These are phyloP conservation scores for Junonia oenone DNA, from an alignment of 2,888 invertebrate genomes.

Conservation along the genomic window DNA sequence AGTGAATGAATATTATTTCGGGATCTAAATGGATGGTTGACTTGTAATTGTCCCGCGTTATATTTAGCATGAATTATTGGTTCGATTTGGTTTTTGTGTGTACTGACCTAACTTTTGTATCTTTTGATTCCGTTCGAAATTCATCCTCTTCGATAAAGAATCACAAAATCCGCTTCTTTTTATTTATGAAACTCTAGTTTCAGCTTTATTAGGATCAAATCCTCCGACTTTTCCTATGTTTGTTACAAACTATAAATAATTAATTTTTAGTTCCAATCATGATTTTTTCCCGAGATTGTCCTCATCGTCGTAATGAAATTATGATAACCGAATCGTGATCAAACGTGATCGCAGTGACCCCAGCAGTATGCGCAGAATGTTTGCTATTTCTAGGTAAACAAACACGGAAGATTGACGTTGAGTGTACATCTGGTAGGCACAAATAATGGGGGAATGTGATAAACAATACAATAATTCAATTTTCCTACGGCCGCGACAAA, in stretches of 20 bases:
- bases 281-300: conserved; percentile 21
- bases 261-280: background rate
- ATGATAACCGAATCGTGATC: conserved; percentile 66
- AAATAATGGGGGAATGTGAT: conserved; percentile 67
- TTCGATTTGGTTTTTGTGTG: conserved; percentile 63
- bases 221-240: no score
- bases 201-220: no score
- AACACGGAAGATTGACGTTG: conserved; percentile 72
- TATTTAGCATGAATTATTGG: conserved; percentile 78
- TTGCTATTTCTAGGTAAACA: conserved; percentile 76
- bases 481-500: conserved; percentile 60
- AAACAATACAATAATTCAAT: conserved; percentile 73
- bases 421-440: conserved; percentile 76
- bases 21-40: conserved; percentile 72
- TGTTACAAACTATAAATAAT: no score
- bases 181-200: background rate
- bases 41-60: conserved; percentile 75
- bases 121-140: background rate
- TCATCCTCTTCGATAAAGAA: background rate
- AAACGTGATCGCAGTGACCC: conserved; percentile 65
- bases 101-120: conserved; percentile 21
- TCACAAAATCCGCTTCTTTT: background rate
- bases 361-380: conserved; percentile 47
- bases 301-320: conserved; percentile 46
- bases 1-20: conserved; percentile 75